These are phyloP conservation scores for Pterocles burchelli DNA, from an alignment of 2,113 vertebrate species.

Conservation along the genomic window DNA sequence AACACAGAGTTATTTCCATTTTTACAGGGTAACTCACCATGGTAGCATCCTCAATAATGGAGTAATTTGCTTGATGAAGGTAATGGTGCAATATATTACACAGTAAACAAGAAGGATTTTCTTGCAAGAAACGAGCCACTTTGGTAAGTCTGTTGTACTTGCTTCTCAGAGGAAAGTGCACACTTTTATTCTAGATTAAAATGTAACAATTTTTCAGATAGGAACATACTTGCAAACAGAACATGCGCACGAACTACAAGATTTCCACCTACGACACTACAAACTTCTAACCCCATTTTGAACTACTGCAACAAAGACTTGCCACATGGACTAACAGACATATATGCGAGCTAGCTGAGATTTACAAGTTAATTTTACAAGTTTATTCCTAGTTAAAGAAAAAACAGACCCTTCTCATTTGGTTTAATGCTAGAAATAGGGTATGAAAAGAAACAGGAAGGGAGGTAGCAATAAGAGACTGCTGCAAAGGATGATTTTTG, in stretches of 20 bases:
- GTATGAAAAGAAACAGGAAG: background rate
- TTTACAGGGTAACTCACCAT: constrained; percentile 80
- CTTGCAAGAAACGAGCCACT: constrained; percentile 92
- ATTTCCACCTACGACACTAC: background rate
- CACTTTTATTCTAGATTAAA: constrained; percentile 90
- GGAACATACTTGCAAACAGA: background rate
- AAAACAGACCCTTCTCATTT: background rate
- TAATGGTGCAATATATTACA: constrained; percentile 98
- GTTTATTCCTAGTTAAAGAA: background rate
- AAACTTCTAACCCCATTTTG: background rate
- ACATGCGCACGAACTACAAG: accelerated
- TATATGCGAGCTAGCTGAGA: background rate
- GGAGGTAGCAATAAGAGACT: background rate
- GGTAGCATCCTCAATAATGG: constrained; percentile 94
- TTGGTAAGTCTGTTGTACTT: constrained; percentile 97
- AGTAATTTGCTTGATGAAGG: constrained; percentile 93
- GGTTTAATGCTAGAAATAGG: background rate
- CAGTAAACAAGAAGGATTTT: constrained; percentile 95
- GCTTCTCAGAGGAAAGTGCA: constrained; percentile 94
- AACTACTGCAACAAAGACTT: background rate
- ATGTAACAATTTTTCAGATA: background rate
- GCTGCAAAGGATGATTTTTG: background rate
- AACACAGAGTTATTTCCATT: background rate
- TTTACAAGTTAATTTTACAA: background rate
- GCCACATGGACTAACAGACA: background rate